Base-by-base conservation (phyloP, 2,888 invertebrate genomes). In the Temnothorax unifasciatus region DNA sequence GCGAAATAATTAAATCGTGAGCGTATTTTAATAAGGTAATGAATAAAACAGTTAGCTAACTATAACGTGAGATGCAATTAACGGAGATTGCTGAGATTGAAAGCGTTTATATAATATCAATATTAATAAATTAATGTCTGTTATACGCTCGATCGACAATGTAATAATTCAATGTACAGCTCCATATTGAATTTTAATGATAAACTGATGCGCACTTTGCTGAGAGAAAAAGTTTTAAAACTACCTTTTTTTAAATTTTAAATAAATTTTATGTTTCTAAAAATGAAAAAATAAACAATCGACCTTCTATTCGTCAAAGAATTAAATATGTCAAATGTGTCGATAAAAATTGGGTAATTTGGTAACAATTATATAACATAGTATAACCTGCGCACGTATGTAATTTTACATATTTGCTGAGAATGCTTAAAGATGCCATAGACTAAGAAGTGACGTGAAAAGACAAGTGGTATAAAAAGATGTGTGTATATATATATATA, bases 91-190 rank as follows among this genome's bases (percentile, higher is more conserved):
- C 25, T 21, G 8, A 44, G 41, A 57, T 9, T 73, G 6, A 57
- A 52, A 29, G n/a, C n/a, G 8, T 61, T 74, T 74, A 34, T 15
- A n/a, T 69, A 38, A 52, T 18, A n/a, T 52, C 13, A 52, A 69
- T 69, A 52, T 34, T 50, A 34, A n/a, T 44, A 66, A 21, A 66
- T 52, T 69, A 71, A 34, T 34, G 34, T 71, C 3, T 18, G 5
- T 66, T 66, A 47, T 63, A 52, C 11, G 18, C 3, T 29, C 38
- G 8, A 18, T 25, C 18, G 18, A 6, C 38, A 21, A 41, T 21
- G 15, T 54, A 73, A 73, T 71, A 21, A 73, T 41, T 34, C 3
- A 11, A 57, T 3, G 8, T 50, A 29, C n/a, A 47, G 15, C 4
- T 47, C 15, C 13, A 4, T 25, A 59, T 44, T 29, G 8, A 59